Conservation (phyloP, 2,888 invertebrate species). For the Eristalis tenax region DNA sequence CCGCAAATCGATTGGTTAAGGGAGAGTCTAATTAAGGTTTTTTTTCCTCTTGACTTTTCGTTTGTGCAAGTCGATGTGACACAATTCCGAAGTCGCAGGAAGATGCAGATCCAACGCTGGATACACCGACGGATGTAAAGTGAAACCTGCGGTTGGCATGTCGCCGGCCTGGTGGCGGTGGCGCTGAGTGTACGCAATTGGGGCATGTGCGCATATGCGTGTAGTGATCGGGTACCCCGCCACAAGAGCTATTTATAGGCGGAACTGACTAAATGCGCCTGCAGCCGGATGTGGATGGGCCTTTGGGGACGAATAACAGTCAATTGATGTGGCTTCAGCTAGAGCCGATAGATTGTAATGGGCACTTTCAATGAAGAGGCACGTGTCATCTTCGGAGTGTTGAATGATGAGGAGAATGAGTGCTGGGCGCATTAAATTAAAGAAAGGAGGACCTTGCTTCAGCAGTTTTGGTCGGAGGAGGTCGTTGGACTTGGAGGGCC, state of each 20-base stretch:
- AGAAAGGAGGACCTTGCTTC: background rate
- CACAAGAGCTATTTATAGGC: background rate
- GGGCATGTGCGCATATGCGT: conserved; percentile 28
- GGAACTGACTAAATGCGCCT: background rate
- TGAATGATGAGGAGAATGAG: background rate
- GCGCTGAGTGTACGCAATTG: conserved; percentile 2
- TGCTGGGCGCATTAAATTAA: background rate
- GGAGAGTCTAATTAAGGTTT: conserved; percentile 27
- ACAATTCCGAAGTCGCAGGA: conserved; percentile 6
- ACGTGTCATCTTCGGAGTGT: too few relatives aligned
- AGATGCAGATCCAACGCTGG: background rate
- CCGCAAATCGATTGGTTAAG: conserved; percentile 60
- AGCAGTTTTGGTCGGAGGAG: background rate
- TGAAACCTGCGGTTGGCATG: conserved; percentile 48
- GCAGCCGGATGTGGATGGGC: background rate
- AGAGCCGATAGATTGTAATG: too few relatives aligned
- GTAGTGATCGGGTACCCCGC: background rate
- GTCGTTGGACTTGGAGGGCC: background rate
- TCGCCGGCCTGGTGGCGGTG: background rate
- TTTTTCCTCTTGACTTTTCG: background rate
- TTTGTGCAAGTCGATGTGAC: conserved; percentile 11
- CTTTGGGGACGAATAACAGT: background rate
- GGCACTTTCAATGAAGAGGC: background rate
- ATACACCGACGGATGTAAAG: conserved; percentile 24
- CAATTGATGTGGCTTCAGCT: background rate